phyloP scores from a whole-genome alignment of 2,797 vertebrate genomes.

The Myripristis murdjan region DNA sequence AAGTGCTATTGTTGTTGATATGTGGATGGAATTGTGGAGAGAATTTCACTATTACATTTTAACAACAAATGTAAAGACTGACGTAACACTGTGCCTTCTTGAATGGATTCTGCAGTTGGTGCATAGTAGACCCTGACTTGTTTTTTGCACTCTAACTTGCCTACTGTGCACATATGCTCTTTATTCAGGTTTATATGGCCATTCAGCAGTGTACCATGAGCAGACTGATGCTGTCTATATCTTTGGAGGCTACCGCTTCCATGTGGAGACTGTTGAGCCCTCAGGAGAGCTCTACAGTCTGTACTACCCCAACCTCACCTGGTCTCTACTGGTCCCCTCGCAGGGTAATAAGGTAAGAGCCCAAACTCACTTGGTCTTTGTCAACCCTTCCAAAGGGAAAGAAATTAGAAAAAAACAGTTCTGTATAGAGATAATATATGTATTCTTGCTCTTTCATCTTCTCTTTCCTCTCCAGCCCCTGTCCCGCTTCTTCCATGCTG shows the following conservation, averaged over 20 bases:
- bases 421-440: not conserved
- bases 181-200: constrained; percentile 91
- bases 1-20: not conserved
- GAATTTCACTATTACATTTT: not conserved
- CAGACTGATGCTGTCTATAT: constrained; percentile 93
- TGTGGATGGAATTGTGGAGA: no score
- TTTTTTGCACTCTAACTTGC: not conserved
- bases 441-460: constrained; percentile 20
- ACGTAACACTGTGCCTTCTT: no score
- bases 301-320: constrained; percentile 93
- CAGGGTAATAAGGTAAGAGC: constrained; percentile 90
- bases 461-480: constrained; percentile 82
- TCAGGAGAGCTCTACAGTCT: constrained; percentile 94
- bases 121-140: not conserved
- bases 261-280: constrained; percentile 91
- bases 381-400: not conserved
- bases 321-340: constrained; percentile 93
- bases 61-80: not conserved
- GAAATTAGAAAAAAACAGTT: not conserved
- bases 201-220: constrained; percentile 94
- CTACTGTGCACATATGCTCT: not conserved
- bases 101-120: not conserved
- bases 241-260: constrained; percentile 94
- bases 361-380: not conserved
- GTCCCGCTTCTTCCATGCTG: constrained; percentile 92